Conservation (phyloP, 2,113 vertebrate genomes). For the Hydrolagus affinis region DNA sequence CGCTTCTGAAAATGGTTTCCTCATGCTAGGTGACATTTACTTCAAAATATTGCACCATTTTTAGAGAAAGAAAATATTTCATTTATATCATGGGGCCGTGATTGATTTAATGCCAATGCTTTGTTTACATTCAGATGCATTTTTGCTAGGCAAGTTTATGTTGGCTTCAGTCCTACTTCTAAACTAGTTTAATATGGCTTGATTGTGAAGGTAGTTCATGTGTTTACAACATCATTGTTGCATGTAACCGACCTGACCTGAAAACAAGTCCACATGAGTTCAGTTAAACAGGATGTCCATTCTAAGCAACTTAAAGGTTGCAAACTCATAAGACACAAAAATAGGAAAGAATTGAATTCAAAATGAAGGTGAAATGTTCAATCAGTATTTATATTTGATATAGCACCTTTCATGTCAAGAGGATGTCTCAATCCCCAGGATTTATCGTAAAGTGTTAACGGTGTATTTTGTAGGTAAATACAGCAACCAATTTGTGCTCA, state of each 20-base stretch:
- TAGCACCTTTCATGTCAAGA: too few relatives aligned
- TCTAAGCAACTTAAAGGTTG: neutral
- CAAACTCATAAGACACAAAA: neutral
- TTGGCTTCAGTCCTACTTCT: neutral
- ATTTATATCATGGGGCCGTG: neutral
- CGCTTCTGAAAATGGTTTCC: neutral
- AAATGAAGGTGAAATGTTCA: too few relatives aligned
- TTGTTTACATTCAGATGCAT: slow-evolving; percentile 18
- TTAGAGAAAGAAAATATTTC: slow-evolving; percentile 5
- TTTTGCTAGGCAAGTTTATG: neutral
- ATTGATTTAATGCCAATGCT: neutral
- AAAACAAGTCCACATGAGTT: slow-evolving; percentile 8
- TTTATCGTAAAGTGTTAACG: too few relatives aligned
- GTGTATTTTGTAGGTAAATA: too few relatives aligned
- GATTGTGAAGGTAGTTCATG: slow-evolving; percentile 23
- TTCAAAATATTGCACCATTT: neutral
- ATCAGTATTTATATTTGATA: too few relatives aligned
- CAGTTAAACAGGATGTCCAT: neutral
- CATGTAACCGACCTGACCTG: slow-evolving; percentile 1
- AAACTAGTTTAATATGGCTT: neutral
- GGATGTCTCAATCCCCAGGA: too few relatives aligned
- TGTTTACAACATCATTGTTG: neutral
- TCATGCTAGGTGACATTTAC: neutral
- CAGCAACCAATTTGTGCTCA: too few relatives aligned
- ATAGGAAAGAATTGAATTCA: neutral